Evolutionary conservation across 2,797 vertebrate genomes (phyloP).

Genomic region (Hyperoplus immaculatus): DNA sequence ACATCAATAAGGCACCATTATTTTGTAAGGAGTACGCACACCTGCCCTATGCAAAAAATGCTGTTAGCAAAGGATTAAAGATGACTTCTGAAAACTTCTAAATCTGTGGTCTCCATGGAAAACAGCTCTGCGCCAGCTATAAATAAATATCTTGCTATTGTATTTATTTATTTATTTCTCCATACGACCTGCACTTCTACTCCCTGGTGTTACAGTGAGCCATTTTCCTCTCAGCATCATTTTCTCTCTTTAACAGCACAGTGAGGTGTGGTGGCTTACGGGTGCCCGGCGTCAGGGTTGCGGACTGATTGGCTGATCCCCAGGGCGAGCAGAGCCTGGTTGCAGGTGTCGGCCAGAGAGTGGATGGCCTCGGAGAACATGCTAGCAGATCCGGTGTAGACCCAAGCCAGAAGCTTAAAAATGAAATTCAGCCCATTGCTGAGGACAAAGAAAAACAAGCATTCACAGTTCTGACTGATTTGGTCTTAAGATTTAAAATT

Average conservation of each 20-base stretch:
- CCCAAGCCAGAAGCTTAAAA: constrained; percentile 99
- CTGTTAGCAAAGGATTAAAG: not conserved
- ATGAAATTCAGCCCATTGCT: constrained; percentile 99
- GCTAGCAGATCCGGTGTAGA: constrained; percentile 98
- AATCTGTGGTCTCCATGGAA: not conserved
- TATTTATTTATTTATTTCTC: too few relatives aligned
- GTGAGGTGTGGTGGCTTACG: constrained; percentile 85
- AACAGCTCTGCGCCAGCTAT: not conserved
- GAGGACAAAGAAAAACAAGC: constrained; percentile 64
- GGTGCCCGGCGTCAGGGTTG: constrained; percentile 94
- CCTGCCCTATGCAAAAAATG: not conserved
- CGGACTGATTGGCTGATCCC: constrained; percentile 97
- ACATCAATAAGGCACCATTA: not conserved
- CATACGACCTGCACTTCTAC: not conserved
- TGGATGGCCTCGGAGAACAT: constrained; percentile 99
- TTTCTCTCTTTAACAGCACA: not conserved
- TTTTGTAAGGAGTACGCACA: not conserved
- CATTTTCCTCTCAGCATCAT: not conserved
- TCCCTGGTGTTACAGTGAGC: not conserved
- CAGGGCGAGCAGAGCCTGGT: constrained; percentile 95
- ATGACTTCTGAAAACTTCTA: not conserved
- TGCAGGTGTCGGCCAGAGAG: constrained; percentile 98
- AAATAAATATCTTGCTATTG: too few relatives aligned
- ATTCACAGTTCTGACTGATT: not conserved
- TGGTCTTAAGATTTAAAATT: not conserved